Evolutionary conservation across 2,113 vertebrate genomes (phyloP).

Genomic region (Acanthochromis polyacanthus): DNA sequence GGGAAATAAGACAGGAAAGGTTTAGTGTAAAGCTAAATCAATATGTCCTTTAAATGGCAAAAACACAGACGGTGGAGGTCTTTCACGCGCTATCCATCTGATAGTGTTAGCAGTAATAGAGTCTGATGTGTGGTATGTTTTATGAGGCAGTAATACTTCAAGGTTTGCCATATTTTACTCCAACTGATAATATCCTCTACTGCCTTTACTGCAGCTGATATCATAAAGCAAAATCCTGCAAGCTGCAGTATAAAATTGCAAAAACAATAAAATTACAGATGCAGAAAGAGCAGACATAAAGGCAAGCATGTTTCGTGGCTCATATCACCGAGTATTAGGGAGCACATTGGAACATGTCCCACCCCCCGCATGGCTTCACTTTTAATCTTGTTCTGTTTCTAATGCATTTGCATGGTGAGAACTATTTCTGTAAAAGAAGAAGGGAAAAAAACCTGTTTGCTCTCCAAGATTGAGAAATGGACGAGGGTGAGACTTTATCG

Average conservation of each 20-base stretch:
- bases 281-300: slow-evolving; percentile 31
- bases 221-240: slow-evolving; percentile 39
- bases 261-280: slow-evolving; percentile 44
- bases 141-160: slow-evolving; percentile 60
- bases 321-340: slow-evolving; percentile 43
- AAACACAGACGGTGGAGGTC: slow-evolving; percentile 42
- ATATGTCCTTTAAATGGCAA: slow-evolving; percentile 69
- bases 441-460: slow-evolving; percentile 17
- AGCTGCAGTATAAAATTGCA: slow-evolving; percentile 28
- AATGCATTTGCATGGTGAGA: slow-evolving; percentile 52
- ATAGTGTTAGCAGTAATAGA: slow-evolving; percentile 33
- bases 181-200: slow-evolving; percentile 55
- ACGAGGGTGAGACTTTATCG: slow-evolving; percentile 45
- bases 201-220: slow-evolving; percentile 24
- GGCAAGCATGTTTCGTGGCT: slow-evolving; percentile 36
- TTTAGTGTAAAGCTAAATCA: slow-evolving; percentile 69
- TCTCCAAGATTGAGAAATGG: slow-evolving; percentile 45
- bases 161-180: slow-evolving; percentile 57
- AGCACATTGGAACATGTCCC: slow-evolving; percentile 21
- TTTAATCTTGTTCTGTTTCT: slow-evolving; percentile 42
- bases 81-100: slow-evolving; percentile 22
- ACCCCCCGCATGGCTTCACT: slow-evolving; percentile 23
- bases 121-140: slow-evolving; percentile 54
- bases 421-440: slow-evolving; percentile 37
- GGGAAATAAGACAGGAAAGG: slow-evolving; percentile 71